phyloP scores from a whole-genome alignment of 2,797 vertebrate species.

The Pogoniulus pusillus region DNA sequence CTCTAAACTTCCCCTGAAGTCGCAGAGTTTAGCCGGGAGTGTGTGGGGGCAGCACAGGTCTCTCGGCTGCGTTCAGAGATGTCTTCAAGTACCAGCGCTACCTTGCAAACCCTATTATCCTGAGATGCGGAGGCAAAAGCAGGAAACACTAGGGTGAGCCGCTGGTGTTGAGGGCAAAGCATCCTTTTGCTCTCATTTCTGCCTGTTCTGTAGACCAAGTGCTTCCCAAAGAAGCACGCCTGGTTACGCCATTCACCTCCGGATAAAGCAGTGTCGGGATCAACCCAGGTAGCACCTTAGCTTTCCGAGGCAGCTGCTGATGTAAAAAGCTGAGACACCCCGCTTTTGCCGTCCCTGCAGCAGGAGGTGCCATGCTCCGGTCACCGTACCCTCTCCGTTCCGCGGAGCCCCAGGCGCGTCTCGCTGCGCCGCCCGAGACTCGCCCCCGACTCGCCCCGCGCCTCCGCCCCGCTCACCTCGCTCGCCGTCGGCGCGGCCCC shows the following conservation, averaged over 20 bases:
- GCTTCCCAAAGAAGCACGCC: not conserved
- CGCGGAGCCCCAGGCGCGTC: not conserved
- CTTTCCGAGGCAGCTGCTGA: not conserved
- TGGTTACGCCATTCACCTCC: rapidly evolving
- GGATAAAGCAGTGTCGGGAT: not conserved
- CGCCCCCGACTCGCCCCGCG: not conserved
- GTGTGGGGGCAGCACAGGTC: not conserved
- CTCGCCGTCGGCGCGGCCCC: slow-evolving; percentile 87
- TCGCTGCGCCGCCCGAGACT: not conserved
- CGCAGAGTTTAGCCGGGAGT: not conserved
- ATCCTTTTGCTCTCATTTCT: not conserved
- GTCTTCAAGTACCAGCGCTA: not conserved
- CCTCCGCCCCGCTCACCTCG: slow-evolving; percentile 78
- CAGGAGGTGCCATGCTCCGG: not conserved
- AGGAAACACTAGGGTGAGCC: not conserved
- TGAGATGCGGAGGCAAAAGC: rapidly evolving
- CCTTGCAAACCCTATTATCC: not conserved
- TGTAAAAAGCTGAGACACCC: not conserved
- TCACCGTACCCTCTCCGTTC: not conserved
- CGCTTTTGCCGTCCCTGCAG: not conserved
- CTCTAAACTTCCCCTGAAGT: not conserved
- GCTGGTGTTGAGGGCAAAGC: not conserved
- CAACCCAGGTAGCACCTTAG: not conserved
- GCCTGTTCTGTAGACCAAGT: not conserved
- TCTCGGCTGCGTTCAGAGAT: not conserved